Percentiles rank a stretch among this genome's conserved stretches.
Conservation (phyloP, 1,140 invertebrate species). For the Vanessa tameamea region DNA sequence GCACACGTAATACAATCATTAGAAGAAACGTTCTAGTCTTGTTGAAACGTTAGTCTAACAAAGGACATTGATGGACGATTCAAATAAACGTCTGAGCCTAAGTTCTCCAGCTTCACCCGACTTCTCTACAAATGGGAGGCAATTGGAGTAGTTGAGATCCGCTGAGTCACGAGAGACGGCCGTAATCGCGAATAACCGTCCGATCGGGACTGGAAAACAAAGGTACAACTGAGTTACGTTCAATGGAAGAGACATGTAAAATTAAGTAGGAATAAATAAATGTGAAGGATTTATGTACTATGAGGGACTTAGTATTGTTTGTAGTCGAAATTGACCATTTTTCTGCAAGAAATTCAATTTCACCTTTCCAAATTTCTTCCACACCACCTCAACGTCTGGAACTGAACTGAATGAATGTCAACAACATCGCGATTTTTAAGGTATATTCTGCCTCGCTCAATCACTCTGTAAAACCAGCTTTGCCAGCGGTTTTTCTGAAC, state of each 20-base stretch:
- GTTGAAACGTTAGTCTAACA: conserved; percentile 22
- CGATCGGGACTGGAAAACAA: conserved; percentile 48
- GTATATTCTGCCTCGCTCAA: too few species aligned
- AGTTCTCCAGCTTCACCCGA: conserved; percentile 24
- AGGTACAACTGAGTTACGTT: conserved; percentile 26
- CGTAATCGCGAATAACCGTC: conserved; percentile 52
- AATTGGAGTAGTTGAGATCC: conserved; percentile 38
- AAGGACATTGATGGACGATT: conserved; percentile 23
- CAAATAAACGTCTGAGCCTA: conserved; percentile 32
- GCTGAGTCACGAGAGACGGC: conserved; percentile 47
- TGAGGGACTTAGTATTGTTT: background rate
- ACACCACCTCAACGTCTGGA: too few species aligned
- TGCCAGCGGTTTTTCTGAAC: too few species aligned
- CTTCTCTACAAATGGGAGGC: conserved; percentile 38
- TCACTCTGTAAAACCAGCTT: too few species aligned
- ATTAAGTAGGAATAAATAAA: background rate
- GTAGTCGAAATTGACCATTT: background rate
- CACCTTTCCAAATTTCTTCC: too few species aligned
- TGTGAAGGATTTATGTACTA: background rate
- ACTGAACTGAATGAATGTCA: too few species aligned
- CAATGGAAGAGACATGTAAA: conserved; percentile 13
- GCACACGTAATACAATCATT: background rate
- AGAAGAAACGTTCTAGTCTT: background rate
- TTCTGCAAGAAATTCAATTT: background rate
- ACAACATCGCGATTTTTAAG: too few species aligned